Percentiles rank a stretch among this genome's conserved stretches.
These are phyloP conservation scores for Thymelicus acteon DNA, from an alignment of 2,888 invertebrate genomes.

Conservation along the genomic window DNA sequence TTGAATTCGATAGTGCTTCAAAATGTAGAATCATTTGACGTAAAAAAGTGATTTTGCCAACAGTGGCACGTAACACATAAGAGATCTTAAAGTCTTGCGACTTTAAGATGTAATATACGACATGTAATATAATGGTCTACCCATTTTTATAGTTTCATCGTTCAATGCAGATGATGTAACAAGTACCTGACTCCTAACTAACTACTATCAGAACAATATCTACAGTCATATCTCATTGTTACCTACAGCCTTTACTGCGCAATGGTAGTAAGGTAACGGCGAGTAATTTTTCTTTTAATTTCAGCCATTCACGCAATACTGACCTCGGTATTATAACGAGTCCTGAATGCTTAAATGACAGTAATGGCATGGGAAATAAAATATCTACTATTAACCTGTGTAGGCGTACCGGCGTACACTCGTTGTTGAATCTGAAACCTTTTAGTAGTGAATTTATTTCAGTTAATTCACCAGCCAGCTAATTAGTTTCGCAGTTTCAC, in stretches of 20 bases:
- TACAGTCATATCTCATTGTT: constrained; percentile 32
- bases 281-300: constrained; percentile 37
- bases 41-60: no score
- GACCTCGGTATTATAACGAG: constrained; percentile 38
- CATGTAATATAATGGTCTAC: no score
- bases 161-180: not conserved
- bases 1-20: no score
- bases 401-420: not conserved
- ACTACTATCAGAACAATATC: constrained; percentile 34
- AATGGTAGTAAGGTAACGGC: constrained; percentile 34
- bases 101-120: no score
- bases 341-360: constrained; percentile 36
- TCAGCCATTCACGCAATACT: constrained; percentile 36
- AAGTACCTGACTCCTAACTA: constrained; percentile 12
- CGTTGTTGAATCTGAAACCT: not conserved
- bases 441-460: constrained; percentile 2
- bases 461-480: not conserved
- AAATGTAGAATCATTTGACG: no score
- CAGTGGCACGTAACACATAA: no score
- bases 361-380: constrained; percentile 36
- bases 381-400: constrained; percentile 9
- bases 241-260: constrained; percentile 28
- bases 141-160: not conserved
- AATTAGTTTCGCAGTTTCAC: not conserved
- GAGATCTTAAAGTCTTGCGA: no score